Percentiles rank a stretch among this genome's conserved stretches.
Conservation (phyloP, 2,797 vertebrate genomes). For the Aselliscus stoliczkanus region DNA sequence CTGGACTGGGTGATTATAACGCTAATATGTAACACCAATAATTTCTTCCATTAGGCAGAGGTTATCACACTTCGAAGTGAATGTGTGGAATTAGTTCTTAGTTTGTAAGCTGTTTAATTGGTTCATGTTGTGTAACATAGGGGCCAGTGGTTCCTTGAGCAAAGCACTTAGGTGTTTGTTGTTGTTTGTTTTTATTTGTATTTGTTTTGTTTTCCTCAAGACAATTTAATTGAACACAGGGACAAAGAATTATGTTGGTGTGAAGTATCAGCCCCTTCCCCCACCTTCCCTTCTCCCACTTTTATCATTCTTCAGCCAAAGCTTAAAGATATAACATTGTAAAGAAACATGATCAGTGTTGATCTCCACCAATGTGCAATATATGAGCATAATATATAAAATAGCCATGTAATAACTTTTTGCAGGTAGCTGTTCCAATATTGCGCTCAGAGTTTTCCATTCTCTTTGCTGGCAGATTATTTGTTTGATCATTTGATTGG, state of each 20-base stretch:
- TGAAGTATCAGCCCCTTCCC: accelerated
- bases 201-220: background rate
- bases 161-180: background rate
- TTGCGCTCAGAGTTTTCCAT: background rate
- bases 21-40: background rate
- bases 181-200: background rate
- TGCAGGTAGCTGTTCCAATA: background rate
- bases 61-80: background rate
- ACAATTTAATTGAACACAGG: background rate
- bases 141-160: background rate
- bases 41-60: background rate
- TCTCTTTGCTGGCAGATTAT: background rate
- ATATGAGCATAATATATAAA: background rate
- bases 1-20: background rate
- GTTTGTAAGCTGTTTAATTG: background rate
- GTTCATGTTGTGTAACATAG: background rate
- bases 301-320: background rate
- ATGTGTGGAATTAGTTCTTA: background rate
- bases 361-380: no score
- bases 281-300: no score
- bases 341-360: background rate
- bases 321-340: background rate
- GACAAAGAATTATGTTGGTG: background rate
- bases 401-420: background rate
- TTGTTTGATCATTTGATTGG: background rate